phyloP scores from a whole-genome alignment of 2,113 vertebrate species.

The Kryptolebias marmoratus region DNA sequence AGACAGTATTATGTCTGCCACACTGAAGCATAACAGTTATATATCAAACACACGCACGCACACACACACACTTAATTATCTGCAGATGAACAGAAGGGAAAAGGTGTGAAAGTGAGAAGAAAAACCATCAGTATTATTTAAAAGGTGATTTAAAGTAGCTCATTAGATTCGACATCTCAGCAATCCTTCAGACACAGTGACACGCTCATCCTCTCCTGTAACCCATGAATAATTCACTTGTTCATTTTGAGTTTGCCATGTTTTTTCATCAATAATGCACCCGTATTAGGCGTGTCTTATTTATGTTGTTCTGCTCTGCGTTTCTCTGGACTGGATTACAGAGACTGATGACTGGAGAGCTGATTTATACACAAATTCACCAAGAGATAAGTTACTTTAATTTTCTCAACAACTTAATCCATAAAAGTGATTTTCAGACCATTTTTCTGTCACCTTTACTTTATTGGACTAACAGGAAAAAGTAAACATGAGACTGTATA shows the following conservation, averaged over 20 bases:
- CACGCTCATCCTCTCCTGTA: slow-evolving; percentile 48
- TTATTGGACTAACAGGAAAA: background rate
- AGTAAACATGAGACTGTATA: background rate
- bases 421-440: background rate
- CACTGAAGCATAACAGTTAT: slow-evolving; percentile 15
- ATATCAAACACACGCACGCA: slow-evolving; percentile 14
- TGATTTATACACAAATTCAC: slow-evolving; percentile 27
- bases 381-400: slow-evolving; percentile 15
- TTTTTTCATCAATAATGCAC: slow-evolving; percentile 67
- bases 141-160: slow-evolving; percentile 53
- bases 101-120: slow-evolving; percentile 12
- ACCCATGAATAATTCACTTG: slow-evolving; percentile 66
- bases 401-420: slow-evolving; percentile 6
- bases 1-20: slow-evolving; percentile 25
- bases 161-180: slow-evolving; percentile 42
- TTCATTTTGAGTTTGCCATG: slow-evolving; percentile 61
- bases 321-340: slow-evolving; percentile 51
- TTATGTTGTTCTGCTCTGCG: slow-evolving; percentile 44
- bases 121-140: slow-evolving; percentile 35
- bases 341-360: slow-evolving; percentile 15
- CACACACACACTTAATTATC: slow-evolving; percentile 36
- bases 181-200: slow-evolving; percentile 46
- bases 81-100: slow-evolving; percentile 15
- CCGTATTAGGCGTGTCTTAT: slow-evolving; percentile 54
- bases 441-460: slow-evolving; percentile 10